These are phyloP conservation scores for Bradypus variegatus DNA, from an alignment of 2,797 vertebrate genomes.

Conservation along the genomic window DNA sequence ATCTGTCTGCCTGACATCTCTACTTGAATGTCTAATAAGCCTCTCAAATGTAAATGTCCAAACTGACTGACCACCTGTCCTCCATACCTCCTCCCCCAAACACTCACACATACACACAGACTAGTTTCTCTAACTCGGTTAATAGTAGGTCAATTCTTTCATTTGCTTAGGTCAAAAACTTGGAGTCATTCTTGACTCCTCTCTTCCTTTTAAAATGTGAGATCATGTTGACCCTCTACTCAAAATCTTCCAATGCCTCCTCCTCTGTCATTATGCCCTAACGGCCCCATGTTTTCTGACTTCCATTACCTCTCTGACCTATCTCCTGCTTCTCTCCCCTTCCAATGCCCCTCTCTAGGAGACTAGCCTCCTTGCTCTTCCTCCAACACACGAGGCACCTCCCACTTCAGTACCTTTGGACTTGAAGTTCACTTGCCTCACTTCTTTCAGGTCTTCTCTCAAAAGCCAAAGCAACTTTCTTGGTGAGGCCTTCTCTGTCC, in stretches of 20 bases:
- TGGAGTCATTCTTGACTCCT: not conserved
- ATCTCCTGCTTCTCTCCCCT: not conserved
- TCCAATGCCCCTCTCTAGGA: not conserved
- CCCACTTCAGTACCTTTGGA: not conserved
- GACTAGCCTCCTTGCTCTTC: not conserved
- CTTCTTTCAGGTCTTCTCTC: not conserved
- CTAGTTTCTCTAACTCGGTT: not conserved
- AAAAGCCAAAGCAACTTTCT: constrained; percentile 4
- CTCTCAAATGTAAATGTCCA: not conserved
- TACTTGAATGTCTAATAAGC: not conserved
- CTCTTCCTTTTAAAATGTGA: not conserved
- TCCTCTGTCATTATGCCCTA: not conserved
- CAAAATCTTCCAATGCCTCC: not conserved
- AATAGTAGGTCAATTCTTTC: constrained; percentile 1
- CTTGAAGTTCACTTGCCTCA: not conserved
- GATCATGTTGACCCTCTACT: not conserved
- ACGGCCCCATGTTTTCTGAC: not conserved
- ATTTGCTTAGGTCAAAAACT: not conserved
- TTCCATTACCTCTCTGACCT: not conserved
- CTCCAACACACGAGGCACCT: not conserved
- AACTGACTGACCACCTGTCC: not conserved
- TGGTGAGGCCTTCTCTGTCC: not conserved
- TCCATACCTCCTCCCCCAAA: not conserved
- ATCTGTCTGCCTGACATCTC: not conserved
- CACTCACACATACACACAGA: not conserved